Percentiles rank a stretch among this genome's conserved stretches.
phyloP scores from a whole-genome alignment of 1,140 invertebrate genomes.

The Lordiphosa clarofinis region DNA sequence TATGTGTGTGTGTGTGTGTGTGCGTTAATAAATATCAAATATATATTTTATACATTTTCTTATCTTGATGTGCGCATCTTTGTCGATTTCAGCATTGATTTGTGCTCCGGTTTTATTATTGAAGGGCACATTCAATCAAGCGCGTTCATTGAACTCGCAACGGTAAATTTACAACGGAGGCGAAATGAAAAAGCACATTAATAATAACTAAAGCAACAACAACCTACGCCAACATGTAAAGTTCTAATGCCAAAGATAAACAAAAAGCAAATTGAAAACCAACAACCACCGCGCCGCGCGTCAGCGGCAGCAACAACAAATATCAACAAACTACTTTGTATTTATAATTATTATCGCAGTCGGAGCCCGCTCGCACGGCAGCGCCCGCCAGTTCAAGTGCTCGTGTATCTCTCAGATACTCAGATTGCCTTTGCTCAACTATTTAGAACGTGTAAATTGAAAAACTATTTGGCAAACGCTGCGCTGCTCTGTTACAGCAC shows the following conservation, averaged over 20 bases:
- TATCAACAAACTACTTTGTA: constrained; percentile 77
- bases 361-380: constrained; percentile 3
- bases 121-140: constrained; percentile 46
- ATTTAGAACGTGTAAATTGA: constrained; percentile 78
- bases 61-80: constrained; percentile 58
- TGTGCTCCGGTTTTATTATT: constrained; percentile 10
- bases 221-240: constrained; percentile 77
- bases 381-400: constrained; percentile 26
- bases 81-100: constrained; percentile 37
- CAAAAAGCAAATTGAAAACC: constrained; percentile 60
- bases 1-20: constrained; percentile 6
- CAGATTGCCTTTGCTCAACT: constrained; percentile 26
- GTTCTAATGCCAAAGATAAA: constrained; percentile 75
- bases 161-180: constrained; percentile 59
- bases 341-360: constrained; percentile 74
- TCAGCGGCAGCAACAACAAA: constrained; percentile 46
- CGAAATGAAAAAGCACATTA: constrained; percentile 3
- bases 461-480: constrained; percentile 46
- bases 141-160: constrained; percentile 59
- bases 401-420: constrained; percentile 60
- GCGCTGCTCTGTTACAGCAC: constrained; percentile 12
- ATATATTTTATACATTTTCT: constrained; percentile 21
- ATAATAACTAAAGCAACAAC: constrained; percentile 15
- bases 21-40: constrained; percentile 38
- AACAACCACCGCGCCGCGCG: constrained; percentile 27